phyloP scores from a whole-genome alignment of 2,113 vertebrate species.

The Dasyprocta punctata region DNA sequence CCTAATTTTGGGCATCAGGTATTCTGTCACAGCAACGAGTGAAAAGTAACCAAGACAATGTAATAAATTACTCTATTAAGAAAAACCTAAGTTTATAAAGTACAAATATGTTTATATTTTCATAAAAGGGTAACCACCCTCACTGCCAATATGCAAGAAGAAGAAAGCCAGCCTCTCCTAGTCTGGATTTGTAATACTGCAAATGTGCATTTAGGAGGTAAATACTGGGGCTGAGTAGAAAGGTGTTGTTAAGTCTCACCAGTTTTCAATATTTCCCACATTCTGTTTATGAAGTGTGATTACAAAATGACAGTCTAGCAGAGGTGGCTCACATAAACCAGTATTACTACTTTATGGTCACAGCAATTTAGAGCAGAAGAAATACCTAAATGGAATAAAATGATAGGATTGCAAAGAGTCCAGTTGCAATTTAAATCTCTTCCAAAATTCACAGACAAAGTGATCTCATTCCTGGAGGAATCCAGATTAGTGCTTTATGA shows the following conservation, averaged over 20 bases:
- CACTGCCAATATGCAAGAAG: not conserved
- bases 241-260: not conserved
- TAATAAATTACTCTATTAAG: not conserved
- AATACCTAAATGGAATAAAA: slow-evolving; percentile 40
- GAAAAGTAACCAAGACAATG: too few species aligned
- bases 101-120: not conserved
- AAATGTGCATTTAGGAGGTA: not conserved
- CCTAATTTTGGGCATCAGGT: too few species aligned
- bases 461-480: slow-evolving; percentile 49
- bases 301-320: slow-evolving; percentile 26
- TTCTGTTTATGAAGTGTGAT: slow-evolving; percentile 61
- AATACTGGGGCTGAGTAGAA: not conserved
- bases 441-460: slow-evolving; percentile 29
- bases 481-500: not conserved
- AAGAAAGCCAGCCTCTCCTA: not conserved
- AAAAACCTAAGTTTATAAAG: not conserved
- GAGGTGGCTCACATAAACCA: not conserved
- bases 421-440: slow-evolving; percentile 14
- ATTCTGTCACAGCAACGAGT: too few species aligned
- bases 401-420: not conserved
- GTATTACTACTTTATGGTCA: not conserved
- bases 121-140: not conserved
- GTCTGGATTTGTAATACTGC: not conserved
- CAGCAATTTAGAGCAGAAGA: not conserved
- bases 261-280: slow-evolving; percentile 5